These are phyloP conservation scores for Aldrovandia affinis DNA, from an alignment of 2,797 vertebrate genomes.

Conservation along the genomic window DNA sequence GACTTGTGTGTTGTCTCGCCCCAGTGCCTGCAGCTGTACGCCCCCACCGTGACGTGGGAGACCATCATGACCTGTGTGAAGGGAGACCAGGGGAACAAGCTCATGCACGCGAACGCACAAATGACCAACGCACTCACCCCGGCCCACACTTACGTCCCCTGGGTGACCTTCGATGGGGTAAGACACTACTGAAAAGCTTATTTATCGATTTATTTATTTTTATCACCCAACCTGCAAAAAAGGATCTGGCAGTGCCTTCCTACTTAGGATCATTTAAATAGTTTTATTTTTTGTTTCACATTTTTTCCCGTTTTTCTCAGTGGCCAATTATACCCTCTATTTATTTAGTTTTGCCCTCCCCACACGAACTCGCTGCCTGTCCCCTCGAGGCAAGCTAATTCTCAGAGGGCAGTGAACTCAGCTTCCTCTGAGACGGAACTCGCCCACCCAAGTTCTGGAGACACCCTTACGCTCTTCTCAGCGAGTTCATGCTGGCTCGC, in stretches of 20 bases:
- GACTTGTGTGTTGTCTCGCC: slow-evolving; percentile 1
- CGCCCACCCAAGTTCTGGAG: too few relatives aligned
- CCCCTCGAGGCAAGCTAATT: too few relatives aligned
- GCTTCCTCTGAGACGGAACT: too few relatives aligned
- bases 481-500: too few relatives aligned
- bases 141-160: slow-evolving; percentile 85
- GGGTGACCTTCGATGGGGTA: slow-evolving; percentile 89
- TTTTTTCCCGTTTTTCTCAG: too few relatives aligned
- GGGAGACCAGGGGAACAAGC: slow-evolving; percentile 74
- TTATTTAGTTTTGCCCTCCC: too few relatives aligned
- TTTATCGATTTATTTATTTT: background rate
- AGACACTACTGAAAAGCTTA: slow-evolving; percentile 30
- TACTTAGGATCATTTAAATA: too few relatives aligned
- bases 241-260: background rate
- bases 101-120: slow-evolving; percentile 87
- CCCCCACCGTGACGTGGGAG: slow-evolving; percentile 45
- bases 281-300: too few relatives aligned
- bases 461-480: too few relatives aligned
- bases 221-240: background rate
- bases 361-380: too few relatives aligned
- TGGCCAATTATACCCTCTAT: too few relatives aligned
- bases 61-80: slow-evolving; percentile 71
- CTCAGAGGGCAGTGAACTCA: too few relatives aligned
- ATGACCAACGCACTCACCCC: slow-evolving; percentile 75
- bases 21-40: slow-evolving; percentile 78